A percentile compares a stretch with the other conserved stretches of the same genome.
Conservation (phyloP, 2,888 invertebrate genomes). For the Epistrophe eligans region DNA sequence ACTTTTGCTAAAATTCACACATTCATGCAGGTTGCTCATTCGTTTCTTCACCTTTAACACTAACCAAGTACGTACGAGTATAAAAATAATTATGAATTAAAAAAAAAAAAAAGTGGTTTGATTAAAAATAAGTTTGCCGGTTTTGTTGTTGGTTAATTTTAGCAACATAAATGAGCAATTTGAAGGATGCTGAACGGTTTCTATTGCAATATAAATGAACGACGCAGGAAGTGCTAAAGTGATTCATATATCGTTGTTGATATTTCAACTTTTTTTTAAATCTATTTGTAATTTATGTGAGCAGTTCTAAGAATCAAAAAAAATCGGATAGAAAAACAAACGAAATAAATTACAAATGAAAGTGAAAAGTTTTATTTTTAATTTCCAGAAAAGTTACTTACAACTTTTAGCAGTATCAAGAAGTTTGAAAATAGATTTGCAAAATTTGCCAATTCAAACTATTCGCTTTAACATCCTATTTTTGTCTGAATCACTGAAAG, state of each 20-base stretch:
- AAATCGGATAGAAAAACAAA: too few relatives aligned
- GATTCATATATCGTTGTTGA: background rate
- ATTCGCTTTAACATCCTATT: too few relatives aligned
- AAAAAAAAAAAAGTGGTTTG: conserved; percentile 62
- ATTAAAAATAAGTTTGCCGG: conserved; percentile 15
- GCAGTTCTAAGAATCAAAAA: too few relatives aligned
- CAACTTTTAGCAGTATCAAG: too few relatives aligned
- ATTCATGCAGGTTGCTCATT: conserved; percentile 55
- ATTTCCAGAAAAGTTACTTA: too few relatives aligned
- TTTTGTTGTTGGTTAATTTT: conserved; percentile 45
- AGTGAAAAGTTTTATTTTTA: too few relatives aligned
- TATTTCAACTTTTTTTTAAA: too few relatives aligned
- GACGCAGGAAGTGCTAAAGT: conserved; percentile 36
- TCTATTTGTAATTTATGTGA: too few relatives aligned
- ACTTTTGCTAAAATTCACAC: conserved; percentile 1
- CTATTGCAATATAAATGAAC: conserved; percentile 6
- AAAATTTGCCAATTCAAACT: too few relatives aligned
- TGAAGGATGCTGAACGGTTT: conserved; percentile 21
- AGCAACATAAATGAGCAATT: conserved; percentile 32
- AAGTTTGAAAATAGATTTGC: too few relatives aligned
- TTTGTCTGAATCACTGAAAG: too few relatives aligned
- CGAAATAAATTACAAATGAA: too few relatives aligned
- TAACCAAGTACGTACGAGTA: conserved; percentile 7
- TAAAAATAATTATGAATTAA: conserved; percentile 12
- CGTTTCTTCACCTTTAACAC: conserved; percentile 70